Base-by-base conservation (phyloP, 2,888 invertebrate genomes). In the Phorcus lineatus region DNA sequence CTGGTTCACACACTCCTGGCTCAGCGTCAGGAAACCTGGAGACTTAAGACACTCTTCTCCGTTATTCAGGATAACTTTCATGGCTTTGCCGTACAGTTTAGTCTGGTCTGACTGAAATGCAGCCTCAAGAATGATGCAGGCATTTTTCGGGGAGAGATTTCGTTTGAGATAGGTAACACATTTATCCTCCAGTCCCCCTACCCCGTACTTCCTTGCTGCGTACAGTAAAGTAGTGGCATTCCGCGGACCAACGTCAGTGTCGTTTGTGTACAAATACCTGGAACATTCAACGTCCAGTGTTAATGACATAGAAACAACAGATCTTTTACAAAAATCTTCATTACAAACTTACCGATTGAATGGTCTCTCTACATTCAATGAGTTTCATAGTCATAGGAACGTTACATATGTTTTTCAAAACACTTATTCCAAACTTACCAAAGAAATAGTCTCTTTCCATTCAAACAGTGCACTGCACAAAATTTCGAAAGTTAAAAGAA, bases 261-360 rank as follows among this genome's bases (percentile, higher is more conserved):
- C 82, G 67, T 89, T 87, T 19, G 84, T 84, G 81, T 88, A 89
- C n/a, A 87, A 77, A 77, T 85, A 87, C 28, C 87, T 87, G 62
- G 13, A 77, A 75, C 19, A 78, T 4, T 17, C 13, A 62, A 62
- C 2, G 11, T 11, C 19, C 1, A 19, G 22, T 11, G 9, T 57
- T 57, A 57, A 70, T 47, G 47, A 1, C 4, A 11, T 47, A 13
- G 47, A 47, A 47, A 36, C 7, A n/a, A n/a, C n/a, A n/a, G n/a
- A n/a, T n/a, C n/a, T n/a, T n/a, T n/a, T n/a, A n/a, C n/a, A n/a
- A n/a, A n/a, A n/a, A n/a, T n/a, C n/a, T n/a, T n/a, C n/a, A n/a
- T n/a, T n/a, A n/a, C n/a, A n/a, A n/a, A n/a, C n/a, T n/a, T n/a
- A n/a, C n/a, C n/a, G n/a, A n/a, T n/a, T n/a, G n/a, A n/a, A n/a